phyloP scores from a whole-genome alignment of 2,888 invertebrate genomes.

The Phalera bucephala region DNA sequence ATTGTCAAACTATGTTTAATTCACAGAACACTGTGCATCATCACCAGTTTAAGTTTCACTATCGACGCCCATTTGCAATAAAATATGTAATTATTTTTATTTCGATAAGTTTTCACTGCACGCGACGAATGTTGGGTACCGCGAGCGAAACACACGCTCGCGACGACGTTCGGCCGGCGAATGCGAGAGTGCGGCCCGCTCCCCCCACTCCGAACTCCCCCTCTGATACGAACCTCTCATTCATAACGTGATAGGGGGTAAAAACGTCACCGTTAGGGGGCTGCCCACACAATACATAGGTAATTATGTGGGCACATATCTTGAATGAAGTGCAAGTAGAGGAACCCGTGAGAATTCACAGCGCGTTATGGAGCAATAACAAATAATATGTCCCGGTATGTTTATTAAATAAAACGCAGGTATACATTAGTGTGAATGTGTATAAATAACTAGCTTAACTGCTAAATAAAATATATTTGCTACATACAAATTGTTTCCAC shows the following conservation, averaged over 20 bases:
- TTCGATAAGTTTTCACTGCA: constrained; percentile 64
- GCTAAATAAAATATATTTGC: constrained; percentile 13
- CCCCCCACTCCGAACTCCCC: constrained; percentile 31
- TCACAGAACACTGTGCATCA: constrained; percentile 64
- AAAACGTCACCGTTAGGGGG: constrained; percentile 52
- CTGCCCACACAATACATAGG: constrained; percentile 47
- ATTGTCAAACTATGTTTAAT: constrained; percentile 33
- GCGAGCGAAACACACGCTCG: constrained; percentile 38
- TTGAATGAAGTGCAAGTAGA: constrained; percentile 36
- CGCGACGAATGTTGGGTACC: constrained; percentile 57
- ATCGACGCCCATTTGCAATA: constrained; percentile 67
- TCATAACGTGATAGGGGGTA: constrained; percentile 73
- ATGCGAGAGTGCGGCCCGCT: constrained; percentile 48
- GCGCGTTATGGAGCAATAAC: constrained; percentile 23
- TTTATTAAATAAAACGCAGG: constrained; percentile 38
- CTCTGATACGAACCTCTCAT: constrained; percentile 54
- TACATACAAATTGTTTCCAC: constrained; percentile 3
- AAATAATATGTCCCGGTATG: constrained; percentile 29
- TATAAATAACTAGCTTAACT: constrained; percentile 16
- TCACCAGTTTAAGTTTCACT: constrained; percentile 76
- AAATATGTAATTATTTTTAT: constrained; percentile 51
- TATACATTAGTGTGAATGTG: constrained; percentile 16
- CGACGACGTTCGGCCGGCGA: constrained; percentile 66
- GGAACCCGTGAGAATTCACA: constrained; percentile 44
- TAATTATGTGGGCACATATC: constrained; percentile 50